These are phyloP conservation scores for Megaptera novaeangliae DNA, from an alignment of 2,113 vertebrate genomes.

Conservation along the genomic window DNA sequence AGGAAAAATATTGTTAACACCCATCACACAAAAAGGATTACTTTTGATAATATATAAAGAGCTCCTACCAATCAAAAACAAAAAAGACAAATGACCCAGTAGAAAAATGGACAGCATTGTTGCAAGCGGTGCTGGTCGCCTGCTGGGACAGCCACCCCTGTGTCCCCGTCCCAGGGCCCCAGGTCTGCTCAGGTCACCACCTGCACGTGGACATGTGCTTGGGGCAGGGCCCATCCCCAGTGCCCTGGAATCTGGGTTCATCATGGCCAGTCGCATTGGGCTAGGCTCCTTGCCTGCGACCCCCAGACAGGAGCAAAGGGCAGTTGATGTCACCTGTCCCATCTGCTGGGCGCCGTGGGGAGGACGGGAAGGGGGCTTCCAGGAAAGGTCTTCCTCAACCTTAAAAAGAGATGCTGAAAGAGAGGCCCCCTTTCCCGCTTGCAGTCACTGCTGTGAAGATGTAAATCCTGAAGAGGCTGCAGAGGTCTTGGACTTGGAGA, in stretches of 20 bases:
- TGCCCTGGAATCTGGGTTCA: not conserved
- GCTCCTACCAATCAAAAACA: not conserved
- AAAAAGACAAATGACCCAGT: not conserved
- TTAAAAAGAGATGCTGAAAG: not conserved
- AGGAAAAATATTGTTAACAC: not conserved
- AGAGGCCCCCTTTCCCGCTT: not conserved
- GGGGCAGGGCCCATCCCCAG: not conserved
- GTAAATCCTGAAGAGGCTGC: accelerated
- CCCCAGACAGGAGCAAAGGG: not conserved
- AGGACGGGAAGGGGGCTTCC: not conserved
- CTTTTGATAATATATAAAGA: not conserved
- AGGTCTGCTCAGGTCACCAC: not conserved
- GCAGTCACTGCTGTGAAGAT: accelerated
- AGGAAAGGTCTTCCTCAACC: not conserved
- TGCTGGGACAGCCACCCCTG: not conserved
- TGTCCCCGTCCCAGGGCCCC: not conserved
- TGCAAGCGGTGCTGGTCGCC: accelerated
- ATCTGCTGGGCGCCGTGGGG: no score
- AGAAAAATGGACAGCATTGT: not conserved
- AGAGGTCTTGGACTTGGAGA: not conserved
- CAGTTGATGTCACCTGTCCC: not conserved
- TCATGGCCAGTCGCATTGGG: accelerated
- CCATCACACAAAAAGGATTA: not conserved
- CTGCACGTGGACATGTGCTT: accelerated
- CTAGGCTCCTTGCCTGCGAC: not conserved